These are phyloP conservation scores for Trachelus tabidus DNA, from an alignment of 2,888 invertebrate genomes.

Conservation along the genomic window DNA sequence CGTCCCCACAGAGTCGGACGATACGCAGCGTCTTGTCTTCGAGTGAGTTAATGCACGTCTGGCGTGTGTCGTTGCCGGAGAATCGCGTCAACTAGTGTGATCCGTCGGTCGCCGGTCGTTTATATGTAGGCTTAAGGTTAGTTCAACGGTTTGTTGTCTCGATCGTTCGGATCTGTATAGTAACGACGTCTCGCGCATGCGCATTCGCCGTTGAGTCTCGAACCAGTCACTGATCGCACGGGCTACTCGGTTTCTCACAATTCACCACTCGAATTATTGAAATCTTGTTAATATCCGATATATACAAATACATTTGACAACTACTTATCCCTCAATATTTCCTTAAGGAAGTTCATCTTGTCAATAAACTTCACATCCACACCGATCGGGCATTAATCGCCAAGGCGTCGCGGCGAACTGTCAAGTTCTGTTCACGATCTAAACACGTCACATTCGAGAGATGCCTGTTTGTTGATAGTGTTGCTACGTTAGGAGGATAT, in stretches of 20 bases:
- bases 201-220: background rate
- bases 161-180: background rate
- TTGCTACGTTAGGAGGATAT: background rate
- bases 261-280: constrained; percentile 16
- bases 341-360: background rate
- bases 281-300: constrained; percentile 9
- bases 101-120: background rate
- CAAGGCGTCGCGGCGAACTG: background rate
- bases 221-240: background rate
- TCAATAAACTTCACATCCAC: background rate
- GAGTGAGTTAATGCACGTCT: background rate
- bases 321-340: background rate
- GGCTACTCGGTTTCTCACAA: background rate
- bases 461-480: background rate
- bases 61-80: background rate
- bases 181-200: background rate
- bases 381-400: background rate
- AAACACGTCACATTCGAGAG: background rate
- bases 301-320: background rate
- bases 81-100: background rate
- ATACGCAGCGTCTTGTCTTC: background rate
- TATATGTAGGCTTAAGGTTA: background rate
- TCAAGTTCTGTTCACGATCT: background rate
- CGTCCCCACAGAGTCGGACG: background rate
- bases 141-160: background rate